Evolutionary conservation across 35 echinoderm and acorn worm genomes (phyloP), one percentile per base, ranked within the genome.

Genomic region (Strongylocentrotus purpuratus): DNA sequence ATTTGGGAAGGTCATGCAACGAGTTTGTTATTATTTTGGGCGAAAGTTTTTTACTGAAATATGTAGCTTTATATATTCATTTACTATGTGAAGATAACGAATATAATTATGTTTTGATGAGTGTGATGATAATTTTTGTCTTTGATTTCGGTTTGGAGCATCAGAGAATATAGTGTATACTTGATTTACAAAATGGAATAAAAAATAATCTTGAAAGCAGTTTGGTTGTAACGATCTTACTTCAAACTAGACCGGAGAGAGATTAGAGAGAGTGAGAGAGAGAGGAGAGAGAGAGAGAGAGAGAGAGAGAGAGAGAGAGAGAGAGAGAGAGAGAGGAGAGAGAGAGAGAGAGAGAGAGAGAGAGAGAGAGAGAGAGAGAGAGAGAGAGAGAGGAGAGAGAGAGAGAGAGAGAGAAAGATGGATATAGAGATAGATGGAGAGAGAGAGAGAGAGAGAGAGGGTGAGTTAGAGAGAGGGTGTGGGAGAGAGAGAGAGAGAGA

Each of bases 151-250:
- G 22, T 78, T n/a, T n/a, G 22, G 25, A 78, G 65, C 65, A 78
- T 78, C 65, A 28, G 28, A 78, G 18, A 78, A 25, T 70, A 48
- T 70, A 78, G 65, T 78, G 65, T 55, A 50, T 70, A 70, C 61
- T 70, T 70, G 61, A 70, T 70, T 70, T 70, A 70, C 61, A 78
- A 78, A 78, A n/a, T n/a, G 65, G 65, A 78, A 78, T 78, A 78
- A 78, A 41, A 41, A 78, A 78, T 78, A n/a, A 78, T 78, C 65
- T 22, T 78, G 65, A 78, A 78, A 28, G 4, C 25, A 78, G 22
- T 28, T 22, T 78, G 35, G 35, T 41, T 41, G 35, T 0, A 3
- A 41, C 35, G 0, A 41, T 41, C 0, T 41, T 41, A 1, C 35
- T 41, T 41, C 35, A 41, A 41, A 41, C 35, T 41, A 3, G 35